Evolutionary conservation across 2,888 invertebrate genomes (phyloP), one percentile per base, ranked within the genome.

Genomic region (Pachydiplax longipennis): DNA sequence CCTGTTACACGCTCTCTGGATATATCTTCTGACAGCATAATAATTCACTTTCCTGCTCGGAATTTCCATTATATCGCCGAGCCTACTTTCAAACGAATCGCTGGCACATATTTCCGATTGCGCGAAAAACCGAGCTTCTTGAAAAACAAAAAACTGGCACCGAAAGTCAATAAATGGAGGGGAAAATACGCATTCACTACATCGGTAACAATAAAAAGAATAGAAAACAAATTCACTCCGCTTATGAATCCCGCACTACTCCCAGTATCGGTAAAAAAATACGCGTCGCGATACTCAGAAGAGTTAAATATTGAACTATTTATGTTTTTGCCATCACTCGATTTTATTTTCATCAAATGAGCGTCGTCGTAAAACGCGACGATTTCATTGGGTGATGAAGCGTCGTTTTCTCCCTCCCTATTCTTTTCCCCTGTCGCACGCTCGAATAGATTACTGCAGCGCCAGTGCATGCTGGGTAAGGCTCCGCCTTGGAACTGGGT

Each of bases 361-460:
- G 31, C 73, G 73, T 31, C 73, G 25, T 73, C 31, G 65, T 65
- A 65, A 65, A 65, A 65, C 65, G 15, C 61, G 65, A 65, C 65
- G 65, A 65, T 65, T 65, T 65, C 65, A 65, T 65, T 65, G 65
- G 65, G 65, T 25, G 65, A 22, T 65, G 65, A 65, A 65, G 65
- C 65, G 65, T 65, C 65, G 61, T 15, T 25, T 44, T 44, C 44
- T 44, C 44, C 44, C 44, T 8, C 44, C 44, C 44, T 10, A 44
- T 44, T 44, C 35, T 6, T 31, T 53, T 53, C 53, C 53, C 53
- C 12, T 58, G 53, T 53, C 58, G 48, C 58, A 58, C 83, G 83
- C 83, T 48, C 83, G 83, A 83, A 83, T 83, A 58, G 83, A 83
- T 83, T 83, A 48, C 83, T 83, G 83, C 83, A 83, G 83, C 83